Conservation (phyloP, 1,140 invertebrate genomes). For the Tenebrio molitor region DNA sequence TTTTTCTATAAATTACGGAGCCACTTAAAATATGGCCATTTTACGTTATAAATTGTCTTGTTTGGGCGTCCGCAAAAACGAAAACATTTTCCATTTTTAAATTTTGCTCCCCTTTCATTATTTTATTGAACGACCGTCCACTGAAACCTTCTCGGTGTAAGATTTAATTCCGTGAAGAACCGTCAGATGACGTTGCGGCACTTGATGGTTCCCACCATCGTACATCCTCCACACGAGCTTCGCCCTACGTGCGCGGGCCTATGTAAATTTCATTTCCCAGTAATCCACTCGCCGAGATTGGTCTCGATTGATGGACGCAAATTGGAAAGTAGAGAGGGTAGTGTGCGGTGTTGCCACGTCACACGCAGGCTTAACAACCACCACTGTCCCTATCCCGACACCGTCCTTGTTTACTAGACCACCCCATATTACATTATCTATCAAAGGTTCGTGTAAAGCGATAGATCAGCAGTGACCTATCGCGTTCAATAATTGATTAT, state of each 20-base stretch:
- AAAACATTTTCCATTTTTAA: too few species aligned
- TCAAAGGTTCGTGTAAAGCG: conserved; percentile 54
- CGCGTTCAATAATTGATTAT: conserved; percentile 36
- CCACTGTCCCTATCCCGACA: neutral
- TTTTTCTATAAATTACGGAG: too few species aligned
- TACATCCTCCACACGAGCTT: neutral
- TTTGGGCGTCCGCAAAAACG: too few species aligned
- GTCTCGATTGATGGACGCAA: conserved; percentile 76
- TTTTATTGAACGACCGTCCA: too few species aligned
- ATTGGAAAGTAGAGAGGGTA: conserved; percentile 70
- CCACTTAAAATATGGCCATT: too few species aligned
- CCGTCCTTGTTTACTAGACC: conserved; percentile 18
- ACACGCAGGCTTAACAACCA: conserved; percentile 1
- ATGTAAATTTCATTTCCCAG: conserved; percentile 76
- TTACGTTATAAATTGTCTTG: too few species aligned
- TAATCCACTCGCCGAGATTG: conserved; percentile 75
- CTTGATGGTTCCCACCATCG: neutral
- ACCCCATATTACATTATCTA: conserved; percentile 53
- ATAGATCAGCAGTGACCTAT: conserved; percentile 51
- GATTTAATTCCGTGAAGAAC: neutral
- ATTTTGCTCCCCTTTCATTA: too few species aligned
- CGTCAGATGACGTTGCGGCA: neutral
- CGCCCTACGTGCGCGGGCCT: conserved; percentile 60
- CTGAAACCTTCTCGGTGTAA: too few species aligned
- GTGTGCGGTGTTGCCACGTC: conserved; percentile 46